Base-by-base conservation (phyloP, 2,888 invertebrate genomes). In the Halictus ligatus region DNA sequence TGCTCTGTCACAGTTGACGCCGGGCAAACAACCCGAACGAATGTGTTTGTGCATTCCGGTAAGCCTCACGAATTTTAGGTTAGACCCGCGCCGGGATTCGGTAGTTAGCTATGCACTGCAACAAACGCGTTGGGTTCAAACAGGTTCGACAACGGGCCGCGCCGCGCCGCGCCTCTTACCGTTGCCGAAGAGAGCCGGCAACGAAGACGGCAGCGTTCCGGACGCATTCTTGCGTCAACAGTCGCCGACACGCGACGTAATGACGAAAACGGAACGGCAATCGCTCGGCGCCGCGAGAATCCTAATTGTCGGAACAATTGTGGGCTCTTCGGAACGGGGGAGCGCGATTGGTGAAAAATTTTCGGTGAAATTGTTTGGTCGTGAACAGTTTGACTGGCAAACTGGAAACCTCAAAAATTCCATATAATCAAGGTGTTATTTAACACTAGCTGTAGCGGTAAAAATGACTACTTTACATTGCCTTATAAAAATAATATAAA, bases 151-250 rank as follows among this genome's bases (percentile, higher is more conserved):
- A 92, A 92, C 89, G 90, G 58, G 12, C 89, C 91, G n/a, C n/a
- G n/a, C n/a, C n/a, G n/a, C n/a, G n/a, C n/a, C n/a, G n/a, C n/a
- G 92, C 89, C 92, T 92, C 94, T 93, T 93, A 93, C 93, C 92
- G 92, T 91, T 90, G 92, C 92, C 91, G 92, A 92, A 35, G 35
- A 92, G 90, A 92, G 80, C 81, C 88, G 84, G 80, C 86, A 35
- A 35, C 91, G 92, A 92, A 35, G 35, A 92, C 90, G 92, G 80
- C 81, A 35, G 80, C 86, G 81, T 89, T 89, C 89, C 77, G 78
- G 75, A 29, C 87, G 78, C 84, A 80, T 81, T 84, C 81, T 75
- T 85, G 78, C 64, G 29, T 64, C 64, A 29, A 29, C 64, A 29
- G 29, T 7, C 10, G 58, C 12, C 29, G 2, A 15, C 15, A 15